Conservation (phyloP, 2,797 vertebrate species). For the Enteromius paludinosus region DNA sequence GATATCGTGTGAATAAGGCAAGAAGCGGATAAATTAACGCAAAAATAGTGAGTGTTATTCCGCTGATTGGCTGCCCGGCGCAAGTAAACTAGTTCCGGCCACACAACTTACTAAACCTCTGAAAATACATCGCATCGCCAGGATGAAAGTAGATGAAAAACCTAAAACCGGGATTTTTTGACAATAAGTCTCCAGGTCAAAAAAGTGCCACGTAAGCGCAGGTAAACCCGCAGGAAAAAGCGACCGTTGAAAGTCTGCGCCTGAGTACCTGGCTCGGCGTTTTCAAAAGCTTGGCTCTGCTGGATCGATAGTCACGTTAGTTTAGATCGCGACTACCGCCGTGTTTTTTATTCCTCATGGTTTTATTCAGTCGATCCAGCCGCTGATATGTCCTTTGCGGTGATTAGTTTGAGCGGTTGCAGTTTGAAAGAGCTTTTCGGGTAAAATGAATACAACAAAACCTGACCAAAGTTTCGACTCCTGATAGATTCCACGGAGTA, state of each 20-base stretch:
- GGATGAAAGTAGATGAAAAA: background rate
- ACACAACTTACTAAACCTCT: slow-evolving; percentile 66
- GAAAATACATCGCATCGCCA: slow-evolving; percentile 60
- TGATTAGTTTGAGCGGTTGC: background rate
- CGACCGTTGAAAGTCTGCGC: background rate
- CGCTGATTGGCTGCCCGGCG: slow-evolving; percentile 50
- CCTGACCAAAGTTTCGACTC: slow-evolving; percentile 25
- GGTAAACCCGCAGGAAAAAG: slow-evolving; percentile 1
- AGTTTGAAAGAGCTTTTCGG: background rate
- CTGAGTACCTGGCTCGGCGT: slow-evolving; percentile 44
- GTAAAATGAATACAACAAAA: background rate
- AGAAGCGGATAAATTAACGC: background rate
- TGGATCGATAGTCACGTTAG: slow-evolving; percentile 29
- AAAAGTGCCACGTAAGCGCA: slow-evolving; percentile 12
- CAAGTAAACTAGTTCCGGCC: slow-evolving; percentile 66
- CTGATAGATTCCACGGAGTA: slow-evolving; percentile 24
- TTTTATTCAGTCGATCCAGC: slow-evolving; percentile 24
- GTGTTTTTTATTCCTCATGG: slow-evolving; percentile 47
- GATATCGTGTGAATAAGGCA: background rate
- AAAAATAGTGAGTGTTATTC: slow-evolving; percentile 17
- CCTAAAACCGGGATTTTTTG: background rate
- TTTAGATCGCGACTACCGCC: slow-evolving; percentile 21
- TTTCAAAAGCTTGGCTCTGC: slow-evolving; percentile 29
- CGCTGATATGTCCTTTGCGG: slow-evolving; percentile 17
- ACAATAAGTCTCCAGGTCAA: background rate